phyloP scores from a whole-genome alignment of 2,113 vertebrate species.

The Erinaceus europaeus region DNA sequence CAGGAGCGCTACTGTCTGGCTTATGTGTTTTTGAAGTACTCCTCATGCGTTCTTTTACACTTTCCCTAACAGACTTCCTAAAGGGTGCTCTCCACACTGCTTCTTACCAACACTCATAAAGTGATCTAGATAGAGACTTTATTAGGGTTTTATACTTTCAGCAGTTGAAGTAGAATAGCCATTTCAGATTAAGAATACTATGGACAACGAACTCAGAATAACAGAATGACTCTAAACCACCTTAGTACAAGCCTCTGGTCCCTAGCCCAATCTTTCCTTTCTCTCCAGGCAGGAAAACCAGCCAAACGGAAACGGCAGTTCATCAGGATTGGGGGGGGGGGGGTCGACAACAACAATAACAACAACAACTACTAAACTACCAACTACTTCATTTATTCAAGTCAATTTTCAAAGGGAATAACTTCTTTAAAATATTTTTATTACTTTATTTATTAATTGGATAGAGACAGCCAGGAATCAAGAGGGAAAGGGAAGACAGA shows the following conservation, averaged over 20 bases:
- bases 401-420: neutral
- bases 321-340: conserved; percentile 36
- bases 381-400: neutral
- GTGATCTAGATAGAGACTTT: neutral
- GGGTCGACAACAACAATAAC: too few species aligned
- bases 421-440: neutral
- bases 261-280: conserved; percentile 73
- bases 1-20: too few species aligned
- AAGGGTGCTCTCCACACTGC: neutral
- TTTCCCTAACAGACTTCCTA: neutral
- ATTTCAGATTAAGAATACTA: conserved; percentile 50
- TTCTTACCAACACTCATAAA: neutral
- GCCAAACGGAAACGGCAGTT: conserved; percentile 48
- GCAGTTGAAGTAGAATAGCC: neutral
- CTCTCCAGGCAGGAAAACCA: conserved; percentile 71
- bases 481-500: too few species aligned
- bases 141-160: neutral
- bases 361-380: neutral
- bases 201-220: conserved; percentile 75
- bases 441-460: too few species aligned
- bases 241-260: conserved; percentile 60
- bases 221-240: conserved; percentile 67
- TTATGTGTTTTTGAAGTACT: too few species aligned
- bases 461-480: too few species aligned
- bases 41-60: too few species aligned